Evolutionary conservation across 1,140 invertebrate genomes (phyloP).

Genomic region (Diorhabda carinulata): DNA sequence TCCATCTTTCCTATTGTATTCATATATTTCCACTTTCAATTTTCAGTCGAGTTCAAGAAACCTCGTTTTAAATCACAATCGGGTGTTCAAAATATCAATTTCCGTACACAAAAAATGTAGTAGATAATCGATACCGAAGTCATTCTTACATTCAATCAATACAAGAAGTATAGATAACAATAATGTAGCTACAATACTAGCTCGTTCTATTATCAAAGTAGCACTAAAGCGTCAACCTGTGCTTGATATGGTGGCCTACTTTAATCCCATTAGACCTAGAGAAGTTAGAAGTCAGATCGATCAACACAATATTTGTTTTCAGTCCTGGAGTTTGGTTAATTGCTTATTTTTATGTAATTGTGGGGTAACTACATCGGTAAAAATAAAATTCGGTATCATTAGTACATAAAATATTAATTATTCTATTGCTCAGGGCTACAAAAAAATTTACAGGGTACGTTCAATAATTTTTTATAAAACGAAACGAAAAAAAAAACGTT

Average conservation of each 20-base stretch:
- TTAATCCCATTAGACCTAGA: not conserved
- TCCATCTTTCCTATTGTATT: too few relatives aligned
- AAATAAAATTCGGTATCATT: too few relatives aligned
- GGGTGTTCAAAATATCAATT: too few relatives aligned
- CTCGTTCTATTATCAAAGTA: not conserved
- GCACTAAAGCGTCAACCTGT: not conserved
- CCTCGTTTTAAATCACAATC: too few relatives aligned
- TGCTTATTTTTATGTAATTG: not conserved
- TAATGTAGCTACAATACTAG: not conserved
- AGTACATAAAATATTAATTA: too few relatives aligned
- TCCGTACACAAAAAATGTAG: too few relatives aligned
- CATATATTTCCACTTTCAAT: too few relatives aligned
- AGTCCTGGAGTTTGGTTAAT: not conserved
- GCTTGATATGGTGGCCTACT: not conserved
- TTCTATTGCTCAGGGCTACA: too few relatives aligned
- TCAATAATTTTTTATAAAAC: too few relatives aligned
- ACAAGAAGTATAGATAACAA: slow-evolving; percentile 1
- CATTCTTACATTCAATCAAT: not conserved
- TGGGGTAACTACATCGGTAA: not conserved
- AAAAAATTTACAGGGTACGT: too few relatives aligned
- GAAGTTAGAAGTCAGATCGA: not conserved
- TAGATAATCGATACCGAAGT: not conserved
- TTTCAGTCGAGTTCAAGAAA: too few relatives aligned
- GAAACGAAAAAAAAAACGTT: too few relatives aligned
- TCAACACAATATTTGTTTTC: not conserved